Evolutionary conservation across 2,113 vertebrate genomes (phyloP).

Genomic region (Limanda limanda): DNA sequence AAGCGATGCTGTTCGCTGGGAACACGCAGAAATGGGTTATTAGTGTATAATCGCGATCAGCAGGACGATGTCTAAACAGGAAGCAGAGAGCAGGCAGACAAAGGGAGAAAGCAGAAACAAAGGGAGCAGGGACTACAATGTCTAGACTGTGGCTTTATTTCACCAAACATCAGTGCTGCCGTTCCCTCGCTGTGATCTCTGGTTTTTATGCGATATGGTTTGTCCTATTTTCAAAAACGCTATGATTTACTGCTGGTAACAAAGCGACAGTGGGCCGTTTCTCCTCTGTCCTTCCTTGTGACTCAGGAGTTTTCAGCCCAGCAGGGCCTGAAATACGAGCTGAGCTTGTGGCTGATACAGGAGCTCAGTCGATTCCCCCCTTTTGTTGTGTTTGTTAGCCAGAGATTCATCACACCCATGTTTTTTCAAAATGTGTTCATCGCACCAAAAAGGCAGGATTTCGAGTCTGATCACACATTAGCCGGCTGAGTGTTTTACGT

Average conservation of each 20-base stretch:
- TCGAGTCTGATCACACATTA: not conserved
- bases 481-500: constrained; percentile 6
- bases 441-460: not conserved
- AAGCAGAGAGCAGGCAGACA: constrained; percentile 76
- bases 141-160: constrained; percentile 62
- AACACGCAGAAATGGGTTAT: constrained; percentile 16
- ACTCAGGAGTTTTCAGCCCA: constrained; percentile 75
- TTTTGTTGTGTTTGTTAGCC: constrained; percentile 36
- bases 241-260: not conserved
- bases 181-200: not conserved
- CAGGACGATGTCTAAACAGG: constrained; percentile 67
- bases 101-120: constrained; percentile 79
- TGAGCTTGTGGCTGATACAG: constrained; percentile 42
- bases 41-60: constrained; percentile 23
- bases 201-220: not conserved
- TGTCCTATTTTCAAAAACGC: constrained; percentile 1
- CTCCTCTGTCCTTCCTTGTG: constrained; percentile 62
- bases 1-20: constrained; percentile 23
- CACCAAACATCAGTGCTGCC: constrained; percentile 16
- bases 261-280: constrained; percentile 15
- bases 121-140: constrained; percentile 66
- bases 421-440: not conserved
- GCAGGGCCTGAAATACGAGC: constrained; percentile 74
- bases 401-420: not conserved
- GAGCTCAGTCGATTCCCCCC: constrained; percentile 19